Base-by-base conservation (phyloP, 2,113 vertebrate species). In the Podiceps cristatus region DNA sequence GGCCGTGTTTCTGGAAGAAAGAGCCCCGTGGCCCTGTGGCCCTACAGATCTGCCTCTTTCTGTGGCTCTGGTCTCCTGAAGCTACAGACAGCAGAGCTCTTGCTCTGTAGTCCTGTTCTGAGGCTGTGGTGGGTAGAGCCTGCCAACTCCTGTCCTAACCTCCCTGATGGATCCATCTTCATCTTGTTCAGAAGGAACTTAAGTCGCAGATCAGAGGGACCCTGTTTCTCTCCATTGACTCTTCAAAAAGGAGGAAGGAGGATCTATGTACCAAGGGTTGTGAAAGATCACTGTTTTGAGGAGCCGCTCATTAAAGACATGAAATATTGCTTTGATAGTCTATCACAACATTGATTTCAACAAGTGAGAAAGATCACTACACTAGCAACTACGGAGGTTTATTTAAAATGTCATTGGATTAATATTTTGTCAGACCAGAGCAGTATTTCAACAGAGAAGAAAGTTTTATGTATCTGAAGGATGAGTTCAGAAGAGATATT, bases 1-100 rank as follows among this genome's bases (percentile, higher is more conserved):
- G 50, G 73, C 40, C 56, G 13, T 6, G 37, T 53, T 95, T 49
- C 69, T 74, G 56, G 42, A 85, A 37, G 29, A 53, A 53, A 15
- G 12, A 71, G 31, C 19, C 3, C 0, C 3, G 9, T 35, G n/a
- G 42, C 8, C 74, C 69, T 4, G 9, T 35, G n/a, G 42, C 8
- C 74, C 69, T 63, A 28, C 33, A 82, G 66, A 37, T 19, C 17
- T 22, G 8, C 31, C 27, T 37, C 23, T 18, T 68, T 18, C 56
- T 2, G 0, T 19, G 20, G 18, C 68, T 78, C 47, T 67, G 60
- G 18, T 55, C 29, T 53, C 62, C 59, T 50, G 25, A 59, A 67
- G 44, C 20, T 67, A 15, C 42, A 58, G 59, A 29, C 10, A 59
- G 60, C 1, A 2, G 37, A 71, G 31, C 31, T 78, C 31, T 50